Evolutionary conservation across 2,797 vertebrate species (phyloP), one percentile per base, ranked within the genome.

Genomic region (Delichon dasypus): DNA sequence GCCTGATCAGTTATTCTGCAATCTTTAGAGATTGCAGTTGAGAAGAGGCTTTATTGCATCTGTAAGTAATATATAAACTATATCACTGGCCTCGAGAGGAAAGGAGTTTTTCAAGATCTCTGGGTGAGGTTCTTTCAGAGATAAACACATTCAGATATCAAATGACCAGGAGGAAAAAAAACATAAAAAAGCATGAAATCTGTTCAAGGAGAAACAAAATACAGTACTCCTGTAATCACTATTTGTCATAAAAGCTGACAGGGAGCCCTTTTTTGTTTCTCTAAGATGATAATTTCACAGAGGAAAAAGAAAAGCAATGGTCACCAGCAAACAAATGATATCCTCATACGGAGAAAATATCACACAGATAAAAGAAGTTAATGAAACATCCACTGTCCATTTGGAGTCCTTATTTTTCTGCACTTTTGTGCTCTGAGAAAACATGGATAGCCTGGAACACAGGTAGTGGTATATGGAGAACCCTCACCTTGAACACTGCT

Each of bases 81-180:
- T n/a, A 79, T 50, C 42, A 61, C 67, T 36, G 48, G 44, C 68
- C 44, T 23, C 38, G 40, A 54, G 61, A 70, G 83, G 44, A 94
- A 94, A 95, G 75, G 29, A 78, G 25, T 88, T 86, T 68, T 93
- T 76, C 70, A 88, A 53, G 64, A 83, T 91, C 92, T 88, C 89
- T 88, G 38, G 77, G 77, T 92, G 36, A 95, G 61, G 17, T 53
- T 85, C 73, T 57, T 87, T 81, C 54, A 85, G 72, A 96, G 91
- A 96, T 82, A 94, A 97, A 94, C 13, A 40, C 86, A 82, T 94
- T 93, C 80, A 87, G 72, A 64, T 92, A 71, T 91, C 87, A 90
- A 62, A 85, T 5, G 3, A 94, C n/a, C 67, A 64, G n/a, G 48
- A 87, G 86, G 68, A 79, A 77, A 58, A 90, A 90, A 92, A 55